Evolutionary conservation across 2,888 invertebrate species (phyloP), one percentile per base, ranked within the genome.

Genomic region (Brachyopa scutellaris): DNA sequence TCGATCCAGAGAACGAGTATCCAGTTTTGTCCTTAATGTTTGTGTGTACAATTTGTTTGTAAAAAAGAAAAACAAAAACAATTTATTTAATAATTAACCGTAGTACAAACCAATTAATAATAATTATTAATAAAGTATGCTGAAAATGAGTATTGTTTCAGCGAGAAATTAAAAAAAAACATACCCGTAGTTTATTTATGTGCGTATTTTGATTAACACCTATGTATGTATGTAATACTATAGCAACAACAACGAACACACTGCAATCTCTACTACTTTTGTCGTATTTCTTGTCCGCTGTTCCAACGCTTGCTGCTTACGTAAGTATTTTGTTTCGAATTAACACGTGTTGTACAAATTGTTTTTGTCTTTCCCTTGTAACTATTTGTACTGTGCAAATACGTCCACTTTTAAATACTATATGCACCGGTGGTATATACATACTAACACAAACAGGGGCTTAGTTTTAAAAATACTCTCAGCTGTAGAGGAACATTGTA

Each of bases 61-160:
- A 15, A 55, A 42, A 51, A 49, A 47, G 11, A 61, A 17, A 72
- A 23, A 26, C 19, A 51, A 31, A 53, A 38, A 61, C 57, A 73
- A 33, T 7, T 49, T 82, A 70, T 64, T 51, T 36, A 40, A 69
- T 69, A 62, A 82, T 77, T 82, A 82, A 82, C 82, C 77, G 82
- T 77, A 82, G 82, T 82, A 82, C 82, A 82, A 82, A 82, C 38
- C 61, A 66, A 72, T 72, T 77, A 70, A 77, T 72, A 70, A 59
- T 69, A 47, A 38, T 51, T 76, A 70, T 53, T 70, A 77, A 82
- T 77, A 77, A 76, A 82, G 40, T 72, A 40, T 19, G 77, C 72
- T 77, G 82, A 59, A 77, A 66, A 70, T 66, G 51, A 45, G 53
- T 82, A 55, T 77, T 76, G 42, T 66, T 82, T 82, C 66, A 67